Evolutionary conservation across 2,113 vertebrate species (phyloP).

Genomic region (Mustela lutreola): DNA sequence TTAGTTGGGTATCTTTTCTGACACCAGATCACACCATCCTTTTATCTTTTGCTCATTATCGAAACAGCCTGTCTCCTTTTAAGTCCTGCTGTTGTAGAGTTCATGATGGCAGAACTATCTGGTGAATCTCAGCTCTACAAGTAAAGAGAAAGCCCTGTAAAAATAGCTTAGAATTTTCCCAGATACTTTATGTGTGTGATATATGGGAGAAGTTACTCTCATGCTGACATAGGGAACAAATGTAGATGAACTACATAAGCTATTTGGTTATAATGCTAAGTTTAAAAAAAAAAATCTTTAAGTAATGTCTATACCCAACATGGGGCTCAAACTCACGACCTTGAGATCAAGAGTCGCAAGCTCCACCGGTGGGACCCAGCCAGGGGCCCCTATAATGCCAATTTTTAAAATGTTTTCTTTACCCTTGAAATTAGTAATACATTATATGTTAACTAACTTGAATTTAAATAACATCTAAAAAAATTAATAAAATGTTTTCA

Average conservation of each 20-base stretch:
- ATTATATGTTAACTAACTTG: not conserved
- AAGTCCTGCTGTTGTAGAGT: not conserved
- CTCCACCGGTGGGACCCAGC: not conserved
- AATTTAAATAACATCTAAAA: not conserved
- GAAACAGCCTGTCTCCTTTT: not conserved
- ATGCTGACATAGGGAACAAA: not conserved
- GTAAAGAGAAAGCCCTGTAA: not conserved
- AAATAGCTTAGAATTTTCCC: not conserved
- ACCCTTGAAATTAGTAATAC: not conserved
- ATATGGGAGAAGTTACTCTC: not conserved
- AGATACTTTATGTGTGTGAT: not conserved
- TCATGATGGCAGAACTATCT: not conserved
- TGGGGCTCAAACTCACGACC: not conserved
- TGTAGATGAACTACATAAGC: not conserved
- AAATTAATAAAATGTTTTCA: not conserved
- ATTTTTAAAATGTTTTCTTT: not conserved
- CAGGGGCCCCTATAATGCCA: not conserved
- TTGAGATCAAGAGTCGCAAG: not conserved
- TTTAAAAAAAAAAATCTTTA: not conserved
- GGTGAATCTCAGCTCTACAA: not conserved
- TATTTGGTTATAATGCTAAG: not conserved
- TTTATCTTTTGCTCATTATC: not conserved
- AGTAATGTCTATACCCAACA: not conserved
- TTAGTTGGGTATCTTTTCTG: not conserved
- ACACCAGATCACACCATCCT: not conserved